Evolutionary conservation across 2,888 invertebrate species (phyloP), one percentile per base, ranked within the genome.

Genomic region (Pristionchus maxplancki): DNA sequence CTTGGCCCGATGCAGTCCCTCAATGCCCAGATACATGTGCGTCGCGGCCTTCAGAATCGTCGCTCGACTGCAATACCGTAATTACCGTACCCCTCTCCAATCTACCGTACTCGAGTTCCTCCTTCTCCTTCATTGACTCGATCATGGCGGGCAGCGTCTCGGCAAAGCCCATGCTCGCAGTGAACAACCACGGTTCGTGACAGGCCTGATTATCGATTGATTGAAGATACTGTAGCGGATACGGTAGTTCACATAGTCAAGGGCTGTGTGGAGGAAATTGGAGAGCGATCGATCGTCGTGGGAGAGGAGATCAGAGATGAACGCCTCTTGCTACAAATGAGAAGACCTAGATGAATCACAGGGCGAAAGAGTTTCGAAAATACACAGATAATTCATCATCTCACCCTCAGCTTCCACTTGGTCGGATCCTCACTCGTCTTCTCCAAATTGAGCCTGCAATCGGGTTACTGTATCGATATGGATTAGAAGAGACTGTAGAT

Each of bases 81-180:
- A 24, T 1, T 58, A 58, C 58, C 24, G n/a, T n/a, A 53, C 15
- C 20, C 20, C n/a, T n/a, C n/a, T n/a, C n/a, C n/a, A n/a, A n/a
- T n/a, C n/a, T n/a, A 58, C 58, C 58, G 58, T 58, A 78, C 78
- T 78, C 78, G 78, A 78, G 78, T 78, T 78, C 78, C 9, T 78
- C 78, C 78, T 78, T 78, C 44, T 78, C 78, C 78, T 48, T 78
- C 78, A 78, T 44, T n/a, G 44, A 28, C 24, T 78, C 44, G 44
- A 78, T 40, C 78, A 78, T 78, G 48, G 44, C 44, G 40, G 78
- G 78, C n/a, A 78, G 44, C 1, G 78, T 28, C 44, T 78, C 78
- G 44, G 78, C 44, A 48, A 78, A 78, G 9, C 40, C 44, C 9
- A n/a, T 11, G 24, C 44, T 44, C n/a, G 20, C 78, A 28, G 78